Conservation (phyloP, 2,888 invertebrate species). For the Drosophila paranaensis region DNA sequence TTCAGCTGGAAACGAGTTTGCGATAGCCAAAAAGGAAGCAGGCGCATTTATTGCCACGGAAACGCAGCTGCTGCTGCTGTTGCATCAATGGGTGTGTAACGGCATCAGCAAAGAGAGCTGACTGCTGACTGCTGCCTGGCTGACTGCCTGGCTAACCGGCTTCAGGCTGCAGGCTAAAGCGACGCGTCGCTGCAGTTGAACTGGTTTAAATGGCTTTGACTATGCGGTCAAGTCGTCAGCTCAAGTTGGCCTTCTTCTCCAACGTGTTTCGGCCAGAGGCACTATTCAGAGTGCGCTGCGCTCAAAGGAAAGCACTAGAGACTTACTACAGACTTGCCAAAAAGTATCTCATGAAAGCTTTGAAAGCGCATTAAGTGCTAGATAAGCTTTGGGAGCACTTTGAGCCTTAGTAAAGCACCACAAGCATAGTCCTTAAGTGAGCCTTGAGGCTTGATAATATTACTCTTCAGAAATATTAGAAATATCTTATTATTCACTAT, state of each 20-base stretch:
- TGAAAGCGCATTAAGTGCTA: background rate
- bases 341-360: background rate
- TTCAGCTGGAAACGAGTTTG: conserved; percentile 39
- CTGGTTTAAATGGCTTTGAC: conserved; percentile 65
- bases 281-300: conserved; percentile 15
- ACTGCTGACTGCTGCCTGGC: conserved; percentile 6
- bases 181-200: conserved; percentile 44
- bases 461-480: too few species aligned
- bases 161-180: conserved; percentile 16
- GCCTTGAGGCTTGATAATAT: too few species aligned
- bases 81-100: conserved; percentile 45
- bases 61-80: conserved; percentile 40
- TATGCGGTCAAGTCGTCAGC: conserved; percentile 32
- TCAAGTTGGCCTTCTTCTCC: conserved; percentile 56
- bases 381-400: too few species aligned
- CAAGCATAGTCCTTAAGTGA: too few species aligned
- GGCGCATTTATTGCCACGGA: conserved; percentile 65
- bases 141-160: conserved; percentile 17
- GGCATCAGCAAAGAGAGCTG: conserved; percentile 21
- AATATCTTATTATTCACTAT: too few species aligned
- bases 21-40: conserved; percentile 44
- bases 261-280: background rate
- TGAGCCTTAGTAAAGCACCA: too few species aligned
- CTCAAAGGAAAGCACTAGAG: background rate
- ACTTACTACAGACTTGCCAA: background rate